A percentile compares a stretch with the other conserved stretches of the same genome.
These are phyloP conservation scores for Ornithoptera priamus DNA, from an alignment of 2,888 invertebrate species.

Conservation along the genomic window DNA sequence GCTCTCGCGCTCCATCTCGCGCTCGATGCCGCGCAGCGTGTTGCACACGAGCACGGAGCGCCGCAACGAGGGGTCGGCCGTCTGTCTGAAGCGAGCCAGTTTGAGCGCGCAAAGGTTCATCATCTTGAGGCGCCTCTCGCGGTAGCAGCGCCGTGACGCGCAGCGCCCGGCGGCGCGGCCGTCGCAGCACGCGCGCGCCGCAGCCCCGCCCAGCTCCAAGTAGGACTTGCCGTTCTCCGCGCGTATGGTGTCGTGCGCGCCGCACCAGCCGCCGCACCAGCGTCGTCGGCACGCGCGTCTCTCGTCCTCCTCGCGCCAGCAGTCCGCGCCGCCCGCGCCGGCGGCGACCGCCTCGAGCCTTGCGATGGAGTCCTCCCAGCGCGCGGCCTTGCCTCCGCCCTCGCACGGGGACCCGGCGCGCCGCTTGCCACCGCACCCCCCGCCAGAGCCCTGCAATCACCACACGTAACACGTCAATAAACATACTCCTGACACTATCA, in stretches of 20 bases:
- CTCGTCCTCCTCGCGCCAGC: conserved; percentile 80
- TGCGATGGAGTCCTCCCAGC: conserved; percentile 77
- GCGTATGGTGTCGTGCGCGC: conserved; percentile 88
- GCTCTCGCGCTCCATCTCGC: conserved; percentile 89
- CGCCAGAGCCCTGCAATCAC: conserved; percentile 75
- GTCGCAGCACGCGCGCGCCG: conserved; percentile 89
- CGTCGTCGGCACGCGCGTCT: conserved; percentile 77
- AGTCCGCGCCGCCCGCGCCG: conserved; percentile 82
- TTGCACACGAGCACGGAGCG: conserved; percentile 96
- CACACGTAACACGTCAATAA: neutral
- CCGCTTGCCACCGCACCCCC: conserved; percentile 78
- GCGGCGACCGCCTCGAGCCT: conserved; percentile 79
- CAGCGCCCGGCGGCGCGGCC: conserved; percentile 87
- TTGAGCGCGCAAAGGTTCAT: conserved; percentile 96
- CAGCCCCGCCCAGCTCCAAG: conserved; percentile 89
- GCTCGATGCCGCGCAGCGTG: conserved; percentile 92
- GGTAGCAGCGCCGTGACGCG: conserved; percentile 89
- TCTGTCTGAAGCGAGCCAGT: conserved; percentile 91
- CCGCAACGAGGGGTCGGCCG: conserved; percentile 92
- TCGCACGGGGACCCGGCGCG: conserved; percentile 75
- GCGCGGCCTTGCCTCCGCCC: conserved; percentile 75
- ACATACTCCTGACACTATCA: neutral
- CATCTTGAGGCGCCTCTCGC: conserved; percentile 91
- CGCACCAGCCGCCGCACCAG: conserved; percentile 79
- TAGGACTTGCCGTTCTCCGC: conserved; percentile 95